These are phyloP conservation scores for Lithosia quadra DNA, from an alignment of 2,888 invertebrate genomes.

Conservation along the genomic window DNA sequence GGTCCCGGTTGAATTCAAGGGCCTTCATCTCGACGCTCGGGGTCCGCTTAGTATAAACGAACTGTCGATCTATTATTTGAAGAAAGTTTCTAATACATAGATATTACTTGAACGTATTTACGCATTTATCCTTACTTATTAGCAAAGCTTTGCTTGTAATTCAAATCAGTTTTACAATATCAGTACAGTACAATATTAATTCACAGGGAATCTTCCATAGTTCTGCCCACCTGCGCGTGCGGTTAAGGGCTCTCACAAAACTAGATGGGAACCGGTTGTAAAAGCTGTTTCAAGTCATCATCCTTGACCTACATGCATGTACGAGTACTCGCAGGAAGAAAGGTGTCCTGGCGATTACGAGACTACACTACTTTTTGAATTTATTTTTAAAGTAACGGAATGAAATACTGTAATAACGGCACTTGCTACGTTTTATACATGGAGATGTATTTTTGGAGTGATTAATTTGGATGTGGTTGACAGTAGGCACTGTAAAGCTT, in stretches of 20 bases:
- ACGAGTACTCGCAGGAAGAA: conserved; percentile 64
- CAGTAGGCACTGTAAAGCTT: conserved; percentile 40
- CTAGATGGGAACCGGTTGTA: conserved; percentile 72
- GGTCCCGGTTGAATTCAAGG: background rate
- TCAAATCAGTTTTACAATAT: background rate
- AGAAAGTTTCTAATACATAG: conserved; percentile 37
- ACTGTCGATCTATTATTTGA: conserved; percentile 36
- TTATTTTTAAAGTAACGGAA: conserved; percentile 33
- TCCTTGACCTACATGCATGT: conserved; percentile 77
- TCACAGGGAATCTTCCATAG: conserved; percentile 24
- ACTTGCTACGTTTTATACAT: conserved; percentile 28
- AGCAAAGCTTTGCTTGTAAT: background rate
- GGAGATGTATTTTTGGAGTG: conserved; percentile 24
- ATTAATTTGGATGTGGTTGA: conserved; percentile 42
- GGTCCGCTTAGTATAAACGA: background rate
- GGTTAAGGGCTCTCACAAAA: conserved; percentile 50
- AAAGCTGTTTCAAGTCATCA: conserved; percentile 67
- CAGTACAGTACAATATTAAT: background rate
- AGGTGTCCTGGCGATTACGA: conserved; percentile 56
- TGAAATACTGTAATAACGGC: conserved; percentile 24
- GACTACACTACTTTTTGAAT: conserved; percentile 31
- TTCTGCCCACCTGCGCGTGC: conserved; percentile 26
- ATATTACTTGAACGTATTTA: conserved; percentile 36
- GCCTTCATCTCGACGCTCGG: background rate
- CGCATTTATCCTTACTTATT: conserved; percentile 37